phyloP scores from a whole-genome alignment of 92 coral and sea anemone genomes.

The Isaurus tuberculatus region DNA sequence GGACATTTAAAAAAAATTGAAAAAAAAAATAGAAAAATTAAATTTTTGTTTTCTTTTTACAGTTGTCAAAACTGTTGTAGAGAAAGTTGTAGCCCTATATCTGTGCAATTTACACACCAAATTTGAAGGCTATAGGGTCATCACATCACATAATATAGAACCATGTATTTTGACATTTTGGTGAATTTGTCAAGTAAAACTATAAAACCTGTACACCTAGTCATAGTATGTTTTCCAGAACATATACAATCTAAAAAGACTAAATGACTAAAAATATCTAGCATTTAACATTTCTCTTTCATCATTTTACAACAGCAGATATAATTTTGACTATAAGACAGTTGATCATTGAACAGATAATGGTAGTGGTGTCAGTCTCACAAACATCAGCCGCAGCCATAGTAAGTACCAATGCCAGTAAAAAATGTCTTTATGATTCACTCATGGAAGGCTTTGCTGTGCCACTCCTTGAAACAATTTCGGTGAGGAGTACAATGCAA shows the following conservation, averaged over 20 bases:
- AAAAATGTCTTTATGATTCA: background rate
- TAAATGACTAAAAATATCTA: conserved; percentile 23
- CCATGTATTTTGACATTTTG: conserved; percentile 17
- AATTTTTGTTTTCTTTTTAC: conserved; percentile 12
- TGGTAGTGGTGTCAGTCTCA: conserved; percentile 5
- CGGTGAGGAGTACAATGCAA: conserved; percentile 4
- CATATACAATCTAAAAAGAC: conserved; percentile 30
- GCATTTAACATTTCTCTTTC: background rate
- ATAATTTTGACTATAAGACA: conserved; percentile 17
- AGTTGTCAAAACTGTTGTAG: conserved; percentile 23
- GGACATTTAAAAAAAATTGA: background rate
- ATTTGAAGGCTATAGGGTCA: conserved; percentile 30
- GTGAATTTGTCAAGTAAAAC: conserved; percentile 28
- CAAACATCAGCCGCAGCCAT: conserved; percentile 9
- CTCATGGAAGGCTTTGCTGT: conserved; percentile 33
- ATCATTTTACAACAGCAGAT: conserved; percentile 29
- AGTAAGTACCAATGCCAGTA: background rate
- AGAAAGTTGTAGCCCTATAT: conserved; percentile 37
- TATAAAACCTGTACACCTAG: conserved; percentile 18
- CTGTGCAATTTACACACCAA: conserved; percentile 30
- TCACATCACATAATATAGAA: conserved; percentile 31
- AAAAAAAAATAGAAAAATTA: conserved; percentile 9
- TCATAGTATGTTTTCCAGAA: background rate
- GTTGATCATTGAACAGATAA: conserved; percentile 20
- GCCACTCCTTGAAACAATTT: conserved; percentile 34